A percentile compares a stretch with the other conserved stretches of the same genome.
Conservation (phyloP, 2,888 invertebrate species). For the Ophioninae sp. region DNA sequence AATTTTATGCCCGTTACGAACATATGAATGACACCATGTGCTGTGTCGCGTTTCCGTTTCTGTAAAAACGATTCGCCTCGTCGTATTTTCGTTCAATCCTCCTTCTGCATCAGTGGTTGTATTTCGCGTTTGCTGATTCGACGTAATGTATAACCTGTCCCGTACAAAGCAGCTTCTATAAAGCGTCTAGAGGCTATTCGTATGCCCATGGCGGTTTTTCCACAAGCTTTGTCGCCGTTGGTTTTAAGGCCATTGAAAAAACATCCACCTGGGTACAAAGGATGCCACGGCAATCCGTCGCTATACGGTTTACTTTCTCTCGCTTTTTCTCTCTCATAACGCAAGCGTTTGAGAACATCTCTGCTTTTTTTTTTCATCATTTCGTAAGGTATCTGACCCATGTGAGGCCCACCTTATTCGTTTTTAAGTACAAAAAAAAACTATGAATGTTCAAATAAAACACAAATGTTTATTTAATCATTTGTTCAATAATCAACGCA, state of each 20-base stretch:
- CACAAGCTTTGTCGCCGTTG: neutral
- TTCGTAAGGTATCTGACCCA: too few relatives aligned
- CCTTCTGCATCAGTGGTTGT: neutral
- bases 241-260: conserved; percentile 8
- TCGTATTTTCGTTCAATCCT: neutral
- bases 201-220: neutral
- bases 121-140: conserved; percentile 1
- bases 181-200: neutral
- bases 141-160: conserved; percentile 12
- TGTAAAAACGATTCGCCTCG: conserved; percentile 5
- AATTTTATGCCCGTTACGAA: conserved; percentile 1
- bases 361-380: neutral
- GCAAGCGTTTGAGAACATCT: neutral
- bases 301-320: conserved; percentile 27
- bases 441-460: too few relatives aligned
- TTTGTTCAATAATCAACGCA: too few relatives aligned
- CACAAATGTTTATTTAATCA: too few relatives aligned
- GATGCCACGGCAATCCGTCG: neutral
- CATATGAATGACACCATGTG: neutral
- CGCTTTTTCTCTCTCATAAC: conserved; percentile 10
- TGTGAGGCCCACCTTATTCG: too few relatives aligned
- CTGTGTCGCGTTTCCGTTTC: neutral
- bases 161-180: neutral
- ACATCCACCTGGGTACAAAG: neutral
- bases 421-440: too few relatives aligned